These are phyloP conservation scores for Drosophila kuntzei DNA, from an alignment of 2,888 invertebrate species.

Conservation along the genomic window DNA sequence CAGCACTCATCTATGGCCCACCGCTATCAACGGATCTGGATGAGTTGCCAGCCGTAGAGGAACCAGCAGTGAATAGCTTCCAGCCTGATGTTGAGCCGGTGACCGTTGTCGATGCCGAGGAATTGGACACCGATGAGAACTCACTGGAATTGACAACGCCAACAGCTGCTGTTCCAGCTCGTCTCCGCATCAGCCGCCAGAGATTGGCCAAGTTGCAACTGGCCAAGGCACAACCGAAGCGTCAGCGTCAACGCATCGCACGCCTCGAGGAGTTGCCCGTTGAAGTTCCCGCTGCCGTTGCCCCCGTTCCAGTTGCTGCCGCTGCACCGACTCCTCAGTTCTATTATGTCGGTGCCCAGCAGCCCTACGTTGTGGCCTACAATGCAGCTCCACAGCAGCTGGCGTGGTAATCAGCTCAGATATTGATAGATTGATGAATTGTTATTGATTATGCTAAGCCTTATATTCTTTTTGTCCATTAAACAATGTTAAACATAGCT, in stretches of 20 bases:
- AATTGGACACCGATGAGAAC: constrained; percentile 61
- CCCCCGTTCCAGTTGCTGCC: constrained; percentile 42
- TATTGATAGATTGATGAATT: constrained; percentile 15
- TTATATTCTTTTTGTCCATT: constrained; percentile 29
- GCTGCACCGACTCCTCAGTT: constrained; percentile 54
- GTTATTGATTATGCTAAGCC: constrained; percentile 25
- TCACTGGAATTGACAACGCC: constrained; percentile 62
- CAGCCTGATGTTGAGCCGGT: constrained; percentile 56
- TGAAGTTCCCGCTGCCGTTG: constrained; percentile 33
- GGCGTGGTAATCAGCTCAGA: constrained; percentile 58
- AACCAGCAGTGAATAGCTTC: constrained; percentile 46
- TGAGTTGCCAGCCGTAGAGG: constrained; percentile 59
- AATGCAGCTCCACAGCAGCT: constrained; percentile 66
- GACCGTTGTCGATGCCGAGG: constrained; percentile 55
- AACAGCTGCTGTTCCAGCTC: constrained; percentile 42
- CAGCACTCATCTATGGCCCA: constrained; percentile 76
- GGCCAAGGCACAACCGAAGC: constrained; percentile 44
- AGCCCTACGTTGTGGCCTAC: constrained; percentile 67
- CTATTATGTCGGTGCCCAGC: constrained; percentile 71
- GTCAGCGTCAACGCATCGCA: constrained; percentile 46
- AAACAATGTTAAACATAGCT: constrained; percentile 32
- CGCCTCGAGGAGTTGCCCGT: constrained; percentile 67
- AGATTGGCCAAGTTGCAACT: constrained; percentile 59
- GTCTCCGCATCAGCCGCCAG: constrained; percentile 57
- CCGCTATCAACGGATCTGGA: constrained; percentile 65